Conservation (phyloP, 2,888 invertebrate genomes). For the Alcis repandata region DNA sequence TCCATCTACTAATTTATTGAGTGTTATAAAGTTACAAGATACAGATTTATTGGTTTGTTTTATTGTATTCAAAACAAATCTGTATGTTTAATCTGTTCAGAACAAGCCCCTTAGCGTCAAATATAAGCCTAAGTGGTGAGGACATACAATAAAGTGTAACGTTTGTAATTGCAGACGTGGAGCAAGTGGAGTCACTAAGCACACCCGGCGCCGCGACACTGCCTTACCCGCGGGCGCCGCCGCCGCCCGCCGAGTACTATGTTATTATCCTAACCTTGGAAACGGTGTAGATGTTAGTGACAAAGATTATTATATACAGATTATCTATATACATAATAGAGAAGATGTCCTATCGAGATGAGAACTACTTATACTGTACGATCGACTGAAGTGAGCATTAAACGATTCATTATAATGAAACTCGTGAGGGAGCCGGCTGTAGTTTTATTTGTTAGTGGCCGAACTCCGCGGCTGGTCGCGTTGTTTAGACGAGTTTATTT, state of each 20-base stretch:
- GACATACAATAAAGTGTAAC: background rate
- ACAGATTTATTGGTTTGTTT: too few relatives aligned
- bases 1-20: background rate
- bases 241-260: slow-evolving; percentile 67
- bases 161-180: slow-evolving; percentile 72
- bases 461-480: slow-evolving; percentile 57
- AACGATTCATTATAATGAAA: slow-evolving; percentile 76
- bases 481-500: background rate
- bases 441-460: slow-evolving; percentile 68
- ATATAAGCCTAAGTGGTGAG: too few relatives aligned
- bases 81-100: background rate
- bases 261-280: slow-evolving; percentile 81
- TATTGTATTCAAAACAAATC: too few relatives aligned
- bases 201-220: slow-evolving; percentile 56
- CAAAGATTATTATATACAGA: slow-evolving; percentile 86
- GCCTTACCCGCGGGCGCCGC: slow-evolving; percentile 58
- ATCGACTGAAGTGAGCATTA: slow-evolving; percentile 81
- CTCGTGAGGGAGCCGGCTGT: slow-evolving; percentile 75
- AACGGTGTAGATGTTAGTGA: slow-evolving; percentile 87
- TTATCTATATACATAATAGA: slow-evolving; percentile 86
- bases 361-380: slow-evolving; percentile 80
- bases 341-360: slow-evolving; percentile 83
- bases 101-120: too few relatives aligned
- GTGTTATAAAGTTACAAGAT: background rate
- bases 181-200: slow-evolving; percentile 83